Base-by-base conservation (phyloP, 2,888 invertebrate genomes). In the Anarsia innoxiella region DNA sequence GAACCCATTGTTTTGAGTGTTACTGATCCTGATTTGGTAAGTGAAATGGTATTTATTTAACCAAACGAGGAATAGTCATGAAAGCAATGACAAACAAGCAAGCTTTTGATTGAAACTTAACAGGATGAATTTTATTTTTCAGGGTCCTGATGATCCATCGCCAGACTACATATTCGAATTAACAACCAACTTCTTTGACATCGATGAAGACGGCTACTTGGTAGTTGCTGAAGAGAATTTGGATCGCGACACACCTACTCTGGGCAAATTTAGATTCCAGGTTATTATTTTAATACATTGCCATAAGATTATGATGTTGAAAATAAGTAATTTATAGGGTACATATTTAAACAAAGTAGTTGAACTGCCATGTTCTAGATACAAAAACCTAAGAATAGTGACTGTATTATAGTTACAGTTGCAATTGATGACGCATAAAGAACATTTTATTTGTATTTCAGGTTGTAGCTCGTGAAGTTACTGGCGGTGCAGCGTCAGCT, bases 231-330 rank as follows among this genome's bases (percentile, higher is more conserved):
- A 94, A 57, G 93, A 94, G 53, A 91, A 91, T 58, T 80, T 96
- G 28, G 96, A 96, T 65, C 87, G 96, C 19, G 96, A 96, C 75
- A 91, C 93, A 1, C 96, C 96, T 0, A 94, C 92, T 61, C 91
- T 91, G 0, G 93, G 93, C 13, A 90, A 90, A 59, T 94, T 93
- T 60, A 90, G 93, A 56, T 95, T 96, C 68, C 96, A 96, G 84
- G 90, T 89, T 58, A 60, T 53, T 50, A 27, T 11, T 19, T 19
- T 19, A n/a, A n/a, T n/a, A n/a, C n/a, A n/a, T n/a, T n/a, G n/a
- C n/a, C n/a, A n/a, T n/a, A n/a, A n/a, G n/a, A n/a, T n/a, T n/a
- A n/a, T n/a, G n/a, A n/a, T n/a, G n/a, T n/a, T n/a, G n/a, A n/a
- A n/a, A n/a, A n/a, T n/a, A n/a, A n/a, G n/a, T n/a, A n/a, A n/a